Conservation (phyloP, 2,888 invertebrate species). For the Osedax fenrisi region DNA sequence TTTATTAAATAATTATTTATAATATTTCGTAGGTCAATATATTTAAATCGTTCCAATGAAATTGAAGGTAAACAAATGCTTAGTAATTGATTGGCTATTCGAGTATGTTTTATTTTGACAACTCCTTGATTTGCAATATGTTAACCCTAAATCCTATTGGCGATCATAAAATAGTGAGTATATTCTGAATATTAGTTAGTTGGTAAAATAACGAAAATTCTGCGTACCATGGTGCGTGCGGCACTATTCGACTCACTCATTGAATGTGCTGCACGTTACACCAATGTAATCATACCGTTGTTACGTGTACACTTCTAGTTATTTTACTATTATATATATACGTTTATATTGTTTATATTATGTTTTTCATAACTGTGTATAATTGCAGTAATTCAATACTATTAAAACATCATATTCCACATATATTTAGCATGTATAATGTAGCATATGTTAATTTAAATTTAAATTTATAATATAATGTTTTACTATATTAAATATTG, state of each 20-base stretch:
- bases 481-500: too few species aligned
- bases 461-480: too few species aligned
- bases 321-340: background rate
- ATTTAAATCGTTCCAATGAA: background rate
- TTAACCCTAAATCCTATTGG: background rate
- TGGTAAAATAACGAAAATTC: background rate
- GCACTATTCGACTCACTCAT: background rate
- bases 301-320: background rate
- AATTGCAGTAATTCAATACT: too few species aligned
- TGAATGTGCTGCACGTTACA: background rate
- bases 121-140: background rate
- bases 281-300: background rate
- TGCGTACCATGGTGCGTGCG: background rate
- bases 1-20: background rate
- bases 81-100: background rate
- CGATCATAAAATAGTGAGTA: background rate
- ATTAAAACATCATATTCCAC: too few species aligned
- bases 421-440: too few species aligned
- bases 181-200: background rate
- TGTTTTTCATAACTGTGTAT: too few species aligned
- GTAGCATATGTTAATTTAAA: too few species aligned
- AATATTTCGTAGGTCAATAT: background rate
- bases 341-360: too few species aligned
- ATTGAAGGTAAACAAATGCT: background rate
- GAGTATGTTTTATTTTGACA: background rate